Evolutionary conservation across 2,797 vertebrate species (phyloP).

Genomic region (Cynopterus sphinx): DNA sequence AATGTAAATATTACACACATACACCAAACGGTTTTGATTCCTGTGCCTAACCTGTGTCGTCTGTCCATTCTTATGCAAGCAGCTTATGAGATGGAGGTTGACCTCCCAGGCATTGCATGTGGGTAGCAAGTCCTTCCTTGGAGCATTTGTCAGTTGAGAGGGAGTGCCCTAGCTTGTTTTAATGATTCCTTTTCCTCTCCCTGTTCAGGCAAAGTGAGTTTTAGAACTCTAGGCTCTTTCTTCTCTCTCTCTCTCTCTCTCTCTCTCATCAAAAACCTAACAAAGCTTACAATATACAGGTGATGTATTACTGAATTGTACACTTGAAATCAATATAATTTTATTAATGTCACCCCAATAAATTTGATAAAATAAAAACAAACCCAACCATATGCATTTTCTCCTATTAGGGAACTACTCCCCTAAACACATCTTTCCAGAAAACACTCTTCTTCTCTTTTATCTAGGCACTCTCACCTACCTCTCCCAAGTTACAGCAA

Average conservation of each 20-base stretch:
- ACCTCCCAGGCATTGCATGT: background rate
- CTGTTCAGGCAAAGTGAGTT: background rate
- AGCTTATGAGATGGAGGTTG: too few species aligned
- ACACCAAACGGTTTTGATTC: background rate
- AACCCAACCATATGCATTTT: background rate
- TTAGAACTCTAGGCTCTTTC: background rate
- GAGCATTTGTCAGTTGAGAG: background rate
- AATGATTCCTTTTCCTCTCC: background rate
- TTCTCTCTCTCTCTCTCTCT: background rate
- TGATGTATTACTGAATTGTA: too few species aligned
- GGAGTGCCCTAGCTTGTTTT: background rate
- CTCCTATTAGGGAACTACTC: background rate
- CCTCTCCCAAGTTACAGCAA: background rate
- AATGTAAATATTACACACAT: fast-evolving
- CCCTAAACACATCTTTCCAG: background rate
- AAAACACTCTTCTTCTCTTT: background rate
- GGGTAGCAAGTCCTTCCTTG: too few species aligned
- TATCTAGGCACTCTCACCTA: background rate
- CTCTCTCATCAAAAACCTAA: background rate
- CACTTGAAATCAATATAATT: too few species aligned
- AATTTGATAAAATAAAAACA: too few species aligned
- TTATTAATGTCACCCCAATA: too few species aligned
- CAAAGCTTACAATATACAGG: background rate
- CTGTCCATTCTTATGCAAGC: background rate
- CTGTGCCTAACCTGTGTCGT: background rate